A percentile compares a stretch with the other conserved stretches of the same genome.
phyloP scores from a whole-genome alignment of 2,797 vertebrate genomes.

The Pipistrellus kuhlii region DNA sequence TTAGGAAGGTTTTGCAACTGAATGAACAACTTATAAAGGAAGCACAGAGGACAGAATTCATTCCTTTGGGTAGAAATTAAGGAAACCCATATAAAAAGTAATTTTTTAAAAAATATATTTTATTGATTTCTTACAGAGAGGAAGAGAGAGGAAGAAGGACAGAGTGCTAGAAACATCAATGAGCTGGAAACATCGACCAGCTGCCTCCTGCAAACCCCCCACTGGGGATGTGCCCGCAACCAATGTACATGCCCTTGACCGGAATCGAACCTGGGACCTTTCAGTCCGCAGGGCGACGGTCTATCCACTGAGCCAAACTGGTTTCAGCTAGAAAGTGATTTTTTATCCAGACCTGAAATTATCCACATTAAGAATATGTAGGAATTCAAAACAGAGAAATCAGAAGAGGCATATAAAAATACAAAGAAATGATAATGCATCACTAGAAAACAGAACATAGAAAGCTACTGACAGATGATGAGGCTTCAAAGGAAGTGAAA shows the following conservation, averaged over 20 bases:
- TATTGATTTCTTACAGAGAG: no score
- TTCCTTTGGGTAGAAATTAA: neutral
- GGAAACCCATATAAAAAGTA: neutral
- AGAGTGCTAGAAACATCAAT: no score
- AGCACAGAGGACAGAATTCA: neutral
- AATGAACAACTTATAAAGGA: neutral
- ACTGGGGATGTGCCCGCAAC: no score
- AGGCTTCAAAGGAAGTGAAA: constrained; percentile 50
- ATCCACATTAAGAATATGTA: neutral
- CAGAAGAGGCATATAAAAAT: neutral
- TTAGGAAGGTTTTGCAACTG: neutral
- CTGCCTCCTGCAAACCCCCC: no score
- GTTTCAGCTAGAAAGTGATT: neutral
- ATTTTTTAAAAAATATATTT: neutral
- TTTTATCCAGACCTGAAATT: neutral
- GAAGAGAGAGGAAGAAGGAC: no score
- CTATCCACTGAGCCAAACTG: no score
- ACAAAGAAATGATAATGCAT: neutral
- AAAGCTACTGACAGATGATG: neutral
- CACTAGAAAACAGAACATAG: neutral
- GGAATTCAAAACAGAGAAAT: neutral
- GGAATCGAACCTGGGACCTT: no score
- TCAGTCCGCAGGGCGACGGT: no score
- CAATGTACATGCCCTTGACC: no score
- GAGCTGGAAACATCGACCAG: no score